Conservation (phyloP, 2,888 invertebrate genomes). For the Parascotia fuliginaria region DNA sequence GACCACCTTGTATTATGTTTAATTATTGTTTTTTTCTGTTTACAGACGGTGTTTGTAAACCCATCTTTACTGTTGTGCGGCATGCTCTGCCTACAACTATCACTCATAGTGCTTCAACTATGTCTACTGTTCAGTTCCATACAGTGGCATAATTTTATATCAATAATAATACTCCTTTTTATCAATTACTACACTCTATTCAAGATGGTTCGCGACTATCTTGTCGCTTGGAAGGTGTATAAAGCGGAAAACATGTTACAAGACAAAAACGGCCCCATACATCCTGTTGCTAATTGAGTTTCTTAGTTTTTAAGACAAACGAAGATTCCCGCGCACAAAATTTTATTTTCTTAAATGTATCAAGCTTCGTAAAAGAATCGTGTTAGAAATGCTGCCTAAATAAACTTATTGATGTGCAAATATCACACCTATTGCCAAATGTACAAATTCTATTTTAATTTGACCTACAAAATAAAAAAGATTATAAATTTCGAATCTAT, state of each 20-base stretch:
- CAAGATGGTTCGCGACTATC: constrained; percentile 94
- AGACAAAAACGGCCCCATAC: constrained; percentile 76
- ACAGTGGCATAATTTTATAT: constrained; percentile 97
- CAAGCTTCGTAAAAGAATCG: constrained; percentile 14
- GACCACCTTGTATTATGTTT: neutral
- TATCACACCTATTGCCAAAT: neutral
- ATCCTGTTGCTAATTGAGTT: constrained; percentile 36
- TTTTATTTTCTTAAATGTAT: constrained; percentile 12
- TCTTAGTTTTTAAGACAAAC: constrained; percentile 25
- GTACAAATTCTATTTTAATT: neutral
- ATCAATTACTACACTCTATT: constrained; percentile 97
- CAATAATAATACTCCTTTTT: constrained; percentile 93
- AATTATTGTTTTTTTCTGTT: constrained; percentile 27
- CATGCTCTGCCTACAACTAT: constrained; percentile 89
- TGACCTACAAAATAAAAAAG: too few species aligned
- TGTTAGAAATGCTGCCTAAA: neutral
- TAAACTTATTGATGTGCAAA: neutral
- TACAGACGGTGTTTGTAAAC: constrained; percentile 94
- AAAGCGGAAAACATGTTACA: constrained; percentile 89
- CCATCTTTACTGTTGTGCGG: constrained; percentile 92
- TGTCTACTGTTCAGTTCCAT: constrained; percentile 91
- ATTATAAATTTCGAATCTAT: neutral
- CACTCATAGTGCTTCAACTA: constrained; percentile 91
- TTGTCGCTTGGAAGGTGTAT: constrained; percentile 94
- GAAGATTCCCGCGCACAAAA: constrained; percentile 41